These are phyloP conservation scores for Denticeps clupeoides DNA, from an alignment of 2,797 vertebrate species.

Conservation along the genomic window DNA sequence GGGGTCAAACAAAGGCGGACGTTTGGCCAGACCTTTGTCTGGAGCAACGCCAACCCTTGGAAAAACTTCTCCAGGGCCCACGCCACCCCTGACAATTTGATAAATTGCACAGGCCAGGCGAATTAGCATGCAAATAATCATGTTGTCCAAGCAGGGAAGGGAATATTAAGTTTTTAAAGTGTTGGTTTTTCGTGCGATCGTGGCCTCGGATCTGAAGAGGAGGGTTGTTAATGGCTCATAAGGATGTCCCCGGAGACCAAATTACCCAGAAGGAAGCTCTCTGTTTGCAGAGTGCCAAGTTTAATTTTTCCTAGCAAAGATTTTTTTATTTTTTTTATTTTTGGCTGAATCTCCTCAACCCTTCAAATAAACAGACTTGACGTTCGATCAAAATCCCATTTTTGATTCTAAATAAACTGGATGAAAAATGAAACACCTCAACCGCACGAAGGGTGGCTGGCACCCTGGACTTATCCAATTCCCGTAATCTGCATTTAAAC, in stretches of 20 bases:
- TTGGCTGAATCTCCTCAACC: conserved; percentile 10
- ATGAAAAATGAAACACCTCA: too few relatives aligned
- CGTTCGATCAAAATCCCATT: not conserved
- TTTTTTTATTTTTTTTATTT: not conserved
- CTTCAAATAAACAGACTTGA: conserved; percentile 26
- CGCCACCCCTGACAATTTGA: conserved; percentile 50
- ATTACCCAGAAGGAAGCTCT: conserved; percentile 50
- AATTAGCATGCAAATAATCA: conserved; percentile 63
- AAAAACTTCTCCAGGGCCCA: conserved; percentile 25
- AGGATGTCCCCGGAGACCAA: conserved; percentile 49
- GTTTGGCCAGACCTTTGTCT: too few relatives aligned
- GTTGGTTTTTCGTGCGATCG: conserved; percentile 53
- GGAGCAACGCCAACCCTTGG: not conserved
- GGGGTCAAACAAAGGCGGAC: too few relatives aligned
- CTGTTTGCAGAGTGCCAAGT: conserved; percentile 48
- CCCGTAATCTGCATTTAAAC: conserved; percentile 11
- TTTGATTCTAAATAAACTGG: too few relatives aligned
- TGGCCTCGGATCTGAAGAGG: conserved; percentile 38
- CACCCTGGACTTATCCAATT: not conserved
- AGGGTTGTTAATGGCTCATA: conserved; percentile 57
- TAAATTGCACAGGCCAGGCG: conserved; percentile 48
- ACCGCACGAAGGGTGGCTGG: too few relatives aligned
- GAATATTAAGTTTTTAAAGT: conserved; percentile 55
- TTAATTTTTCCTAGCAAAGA: conserved; percentile 26
- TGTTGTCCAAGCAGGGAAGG: conserved; percentile 49